Evolutionary conservation across 2,888 invertebrate species (phyloP).

Genomic region (Mythimna ferrago): DNA sequence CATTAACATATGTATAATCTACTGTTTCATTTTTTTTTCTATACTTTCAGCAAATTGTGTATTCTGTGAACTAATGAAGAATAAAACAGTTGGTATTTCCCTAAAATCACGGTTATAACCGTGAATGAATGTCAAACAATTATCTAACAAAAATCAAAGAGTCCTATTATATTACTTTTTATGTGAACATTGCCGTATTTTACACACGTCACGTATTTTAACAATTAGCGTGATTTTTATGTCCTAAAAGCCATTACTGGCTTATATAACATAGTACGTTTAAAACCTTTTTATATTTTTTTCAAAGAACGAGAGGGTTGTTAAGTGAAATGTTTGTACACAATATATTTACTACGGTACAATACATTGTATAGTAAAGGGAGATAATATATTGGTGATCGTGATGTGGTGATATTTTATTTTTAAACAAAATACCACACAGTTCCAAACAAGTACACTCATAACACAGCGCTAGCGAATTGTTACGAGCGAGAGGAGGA

Average conservation of each 20-base stretch:
- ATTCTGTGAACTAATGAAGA: not conserved
- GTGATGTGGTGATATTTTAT: too few species aligned
- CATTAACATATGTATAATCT: too few species aligned
- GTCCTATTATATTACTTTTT: too few species aligned
- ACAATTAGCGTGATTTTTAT: not conserved
- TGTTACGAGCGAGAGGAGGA: too few species aligned
- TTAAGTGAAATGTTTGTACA: not conserved
- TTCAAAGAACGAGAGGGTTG: not conserved
- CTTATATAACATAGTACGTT: not conserved
- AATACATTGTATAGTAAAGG: too few species aligned
- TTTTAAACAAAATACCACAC: too few species aligned
- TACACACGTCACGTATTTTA: not conserved
- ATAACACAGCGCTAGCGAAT: too few species aligned
- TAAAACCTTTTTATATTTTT: not conserved
- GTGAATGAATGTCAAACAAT: not conserved
- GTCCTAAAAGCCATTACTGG: not conserved
- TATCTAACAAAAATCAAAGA: conserved; percentile 7
- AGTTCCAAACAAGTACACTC: too few species aligned
- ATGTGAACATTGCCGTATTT: not conserved
- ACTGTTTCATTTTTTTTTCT: too few species aligned
- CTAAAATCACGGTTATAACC: conserved; percentile 3
- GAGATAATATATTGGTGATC: too few species aligned
- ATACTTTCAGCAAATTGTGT: not conserved
- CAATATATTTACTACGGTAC: too few species aligned
- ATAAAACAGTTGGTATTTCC: not conserved